Base-by-base conservation (phyloP, 2,888 invertebrate genomes). In the Cheilosia impressa region DNA sequence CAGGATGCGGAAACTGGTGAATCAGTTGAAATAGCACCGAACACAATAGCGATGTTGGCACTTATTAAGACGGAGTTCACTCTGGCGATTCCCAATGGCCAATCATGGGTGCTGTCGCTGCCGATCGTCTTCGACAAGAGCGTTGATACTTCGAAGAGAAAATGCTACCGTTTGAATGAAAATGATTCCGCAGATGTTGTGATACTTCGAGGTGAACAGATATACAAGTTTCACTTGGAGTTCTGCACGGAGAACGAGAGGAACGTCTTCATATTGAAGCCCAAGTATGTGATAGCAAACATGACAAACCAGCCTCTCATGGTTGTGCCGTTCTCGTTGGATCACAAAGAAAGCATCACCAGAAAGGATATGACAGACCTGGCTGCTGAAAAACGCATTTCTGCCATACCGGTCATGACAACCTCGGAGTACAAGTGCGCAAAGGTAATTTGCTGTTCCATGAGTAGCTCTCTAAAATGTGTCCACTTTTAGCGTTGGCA, bases 251-350 rank as follows among this genome's bases (percentile, higher is more conserved):
- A 92, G 75, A 89, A 91, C 53, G 90, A 90, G 4, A 82, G 89
- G 0, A 90, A 90, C 22, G 45, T 91, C 0, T 89, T 92, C 15
- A 90, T 90, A 60, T 53, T 92, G 43, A 89, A 90, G 15, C 88
- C 92, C 0, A 90, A 90, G 31, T 91, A 89, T 87, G 89, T 90
- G 0, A 73, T 92, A 13, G 87, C 89, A 0, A 92, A 92, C 77
- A 90, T 90, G 69, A 89, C 92, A 2, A 89, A 89, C 45, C 65
- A 88, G 1, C 17, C 73, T 9, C 79, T 92, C 0, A 85, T 87
- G 38, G 87, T 89, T 0, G 72, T 91, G 43, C 89, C 92, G 1
- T 89, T 92, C 77, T 89, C 90, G 7, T 89, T 92, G 88, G 91
- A 90, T 55, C 90, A 90, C 31, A 91, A 91, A 45, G 91, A 92